These are phyloP conservation scores for Nymphalis urticae DNA, from an alignment of 2,888 invertebrate genomes.

Conservation along the genomic window DNA sequence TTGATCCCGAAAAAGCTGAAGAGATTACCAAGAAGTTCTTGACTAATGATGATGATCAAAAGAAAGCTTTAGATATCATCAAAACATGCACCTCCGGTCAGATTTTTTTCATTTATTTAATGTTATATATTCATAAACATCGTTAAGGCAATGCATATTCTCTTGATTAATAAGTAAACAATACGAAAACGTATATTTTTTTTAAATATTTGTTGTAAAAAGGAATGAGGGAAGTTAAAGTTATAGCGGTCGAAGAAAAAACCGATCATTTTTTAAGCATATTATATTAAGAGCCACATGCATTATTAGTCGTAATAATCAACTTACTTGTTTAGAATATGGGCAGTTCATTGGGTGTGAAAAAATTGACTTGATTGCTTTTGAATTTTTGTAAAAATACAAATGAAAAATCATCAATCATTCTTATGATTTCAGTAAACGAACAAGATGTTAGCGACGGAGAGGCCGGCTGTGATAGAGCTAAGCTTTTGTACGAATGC, in stretches of 20 bases:
- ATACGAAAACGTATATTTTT: no score
- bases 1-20: slow-evolving; percentile 44
- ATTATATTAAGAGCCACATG: no score
- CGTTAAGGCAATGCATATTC: no score
- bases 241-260: no score
- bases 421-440: slow-evolving; percentile 57
- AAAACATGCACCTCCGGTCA: slow-evolving; percentile 51
- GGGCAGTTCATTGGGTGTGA: no score
- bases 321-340: background rate
- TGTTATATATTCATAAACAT: background rate
- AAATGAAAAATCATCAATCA: no score
- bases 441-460: slow-evolving; percentile 51
- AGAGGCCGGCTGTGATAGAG: slow-evolving; percentile 55
- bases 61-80: slow-evolving; percentile 42
- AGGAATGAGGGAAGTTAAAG: no score
- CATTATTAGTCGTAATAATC: no score
- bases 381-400: background rate
- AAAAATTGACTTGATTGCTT: background rate
- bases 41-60: slow-evolving; percentile 45
- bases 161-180: no score
- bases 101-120: background rate
- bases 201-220: no score
- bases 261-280: no score
- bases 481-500: slow-evolving; percentile 50
- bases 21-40: slow-evolving; percentile 46